Base-by-base conservation (phyloP, 2,888 invertebrate genomes). In the Thereva nobilitata region DNA sequence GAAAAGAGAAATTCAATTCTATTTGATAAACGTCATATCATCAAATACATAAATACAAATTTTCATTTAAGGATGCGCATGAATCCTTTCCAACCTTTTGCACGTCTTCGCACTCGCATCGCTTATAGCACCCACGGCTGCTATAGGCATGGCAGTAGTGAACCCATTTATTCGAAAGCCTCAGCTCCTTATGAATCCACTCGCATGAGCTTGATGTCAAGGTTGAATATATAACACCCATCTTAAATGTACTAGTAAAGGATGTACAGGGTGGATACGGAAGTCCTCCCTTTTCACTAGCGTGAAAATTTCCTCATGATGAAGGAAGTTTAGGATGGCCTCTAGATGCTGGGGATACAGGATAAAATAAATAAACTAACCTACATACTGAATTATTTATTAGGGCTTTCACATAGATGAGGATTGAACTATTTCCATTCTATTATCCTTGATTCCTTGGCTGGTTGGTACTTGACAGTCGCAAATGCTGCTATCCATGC, bases 341-440 rank as follows among this genome's bases (percentile, higher is more conserved):
- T 40, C 37, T 38, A 52, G 49, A 23, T 23, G 23, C 23, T 23
- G 23, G 23, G 23, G 23, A 23, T 23, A 23, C 23, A 23, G 23
- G 23, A 54, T 37, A 59, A 64, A 65, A 57, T 56, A 68, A 68
- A 65, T 68, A 68, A 65, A 68, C 59, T 41, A 41, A 57, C 38
- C 47, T 45, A 65, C 56, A 44, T 53, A 34, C 41, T 68, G 68
- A 68, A 68, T 68, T 65, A 68, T 68, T 64, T 54, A 68, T 68
- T 54, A 68, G 45, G 68, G 68, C 68, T 68, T 68, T 68, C 64
- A 68, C 56, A 59, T 54, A 68, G 65, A 68, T 68, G 64, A 68
- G 57, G n/a, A 65, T 64, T 64, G 67, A 59, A 63, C 61, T 61
- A 63, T 54, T 61, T 50, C 41, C 67, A 67, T 37, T 35, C 37